Conservation (phyloP, 2,888 invertebrate species). For the Eristalis arbustorum region DNA sequence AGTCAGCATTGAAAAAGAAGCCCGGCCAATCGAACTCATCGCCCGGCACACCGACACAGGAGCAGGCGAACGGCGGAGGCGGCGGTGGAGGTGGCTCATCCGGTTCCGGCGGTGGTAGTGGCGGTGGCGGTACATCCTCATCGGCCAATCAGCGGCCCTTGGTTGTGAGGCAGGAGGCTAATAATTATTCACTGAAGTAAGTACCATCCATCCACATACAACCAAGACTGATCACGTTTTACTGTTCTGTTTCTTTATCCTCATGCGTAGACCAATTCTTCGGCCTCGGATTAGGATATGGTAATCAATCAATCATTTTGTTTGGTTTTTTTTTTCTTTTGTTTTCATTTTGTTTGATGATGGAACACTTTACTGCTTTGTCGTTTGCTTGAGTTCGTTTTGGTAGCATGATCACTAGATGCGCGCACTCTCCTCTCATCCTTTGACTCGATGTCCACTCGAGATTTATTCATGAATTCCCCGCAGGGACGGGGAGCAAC, state of each 20-base stretch:
- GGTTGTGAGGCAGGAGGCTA: constrained; percentile 87
- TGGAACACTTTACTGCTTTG: not conserved
- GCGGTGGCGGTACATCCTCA: constrained; percentile 49
- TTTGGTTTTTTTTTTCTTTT: not conserved
- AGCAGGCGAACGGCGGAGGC: constrained; percentile 79
- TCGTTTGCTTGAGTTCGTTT: constrained; percentile 15
- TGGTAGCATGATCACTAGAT: constrained; percentile 30
- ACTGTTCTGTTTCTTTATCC: constrained; percentile 54
- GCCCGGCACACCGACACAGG: constrained; percentile 88
- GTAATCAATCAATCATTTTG: constrained; percentile 83
- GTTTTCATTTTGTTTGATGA: not conserved
- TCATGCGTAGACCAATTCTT: constrained; percentile 86
- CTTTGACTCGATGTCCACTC: not conserved
- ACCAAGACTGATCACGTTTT: not conserved
- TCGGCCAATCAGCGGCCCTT: constrained; percentile 82
- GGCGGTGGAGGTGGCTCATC: constrained; percentile 71
- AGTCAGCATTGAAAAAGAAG: constrained; percentile 95
- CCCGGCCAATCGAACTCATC: constrained; percentile 78
- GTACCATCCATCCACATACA: constrained; percentile 75
- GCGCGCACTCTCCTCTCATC: not conserved
- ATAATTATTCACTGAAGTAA: constrained; percentile 91
- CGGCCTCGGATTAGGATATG: constrained; percentile 96
- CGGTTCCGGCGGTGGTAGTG: constrained; percentile 62
- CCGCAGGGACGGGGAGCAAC: not conserved
- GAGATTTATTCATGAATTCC: constrained; percentile 15